Conservation (phyloP, 53 echinoderm and acorn worm genomes). For the Apostichopus leukothele region DNA sequence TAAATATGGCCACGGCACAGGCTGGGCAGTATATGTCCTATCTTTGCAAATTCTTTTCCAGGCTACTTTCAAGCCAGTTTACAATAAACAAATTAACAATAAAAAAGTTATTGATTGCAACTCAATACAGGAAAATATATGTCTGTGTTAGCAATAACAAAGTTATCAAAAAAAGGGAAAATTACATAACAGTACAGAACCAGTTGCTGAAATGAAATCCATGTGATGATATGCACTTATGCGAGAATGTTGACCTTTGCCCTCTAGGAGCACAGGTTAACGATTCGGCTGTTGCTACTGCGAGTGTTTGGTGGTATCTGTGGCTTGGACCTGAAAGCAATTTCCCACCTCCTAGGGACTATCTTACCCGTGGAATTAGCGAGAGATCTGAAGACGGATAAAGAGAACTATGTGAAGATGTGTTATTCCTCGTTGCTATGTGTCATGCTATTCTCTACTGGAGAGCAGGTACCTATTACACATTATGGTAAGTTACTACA, state of each 20-base stretch:
- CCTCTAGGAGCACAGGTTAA: conserved; percentile 72
- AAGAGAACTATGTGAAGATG: conserved; percentile 69
- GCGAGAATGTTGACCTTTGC: neutral
- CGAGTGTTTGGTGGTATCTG: conserved; percentile 91
- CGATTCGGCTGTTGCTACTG: conserved; percentile 78
- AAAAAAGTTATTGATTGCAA: too few species aligned
- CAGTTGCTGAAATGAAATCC: neutral
- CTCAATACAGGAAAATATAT: too few species aligned
- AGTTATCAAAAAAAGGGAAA: too few species aligned
- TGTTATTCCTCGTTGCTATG: conserved; percentile 79
- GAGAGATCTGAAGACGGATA: conserved; percentile 80
- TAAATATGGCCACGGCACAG: too few species aligned
- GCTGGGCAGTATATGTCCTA: too few species aligned
- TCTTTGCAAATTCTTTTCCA: too few species aligned
- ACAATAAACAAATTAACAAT: too few species aligned
- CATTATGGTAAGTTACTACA: conserved; percentile 75
- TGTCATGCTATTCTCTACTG: conserved; percentile 87
- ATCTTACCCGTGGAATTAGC: conserved; percentile 89
- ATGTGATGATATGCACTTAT: neutral
- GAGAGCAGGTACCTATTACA: conserved; percentile 74
- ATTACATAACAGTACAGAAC: too few species aligned
- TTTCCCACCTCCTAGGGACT: conserved; percentile 80
- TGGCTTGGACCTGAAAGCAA: conserved; percentile 65
- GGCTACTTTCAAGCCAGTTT: too few species aligned
- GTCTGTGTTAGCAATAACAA: too few species aligned